Evolutionary conservation across 2,888 invertebrate genomes (phyloP).

Genomic region (Hetaerina titia): DNA sequence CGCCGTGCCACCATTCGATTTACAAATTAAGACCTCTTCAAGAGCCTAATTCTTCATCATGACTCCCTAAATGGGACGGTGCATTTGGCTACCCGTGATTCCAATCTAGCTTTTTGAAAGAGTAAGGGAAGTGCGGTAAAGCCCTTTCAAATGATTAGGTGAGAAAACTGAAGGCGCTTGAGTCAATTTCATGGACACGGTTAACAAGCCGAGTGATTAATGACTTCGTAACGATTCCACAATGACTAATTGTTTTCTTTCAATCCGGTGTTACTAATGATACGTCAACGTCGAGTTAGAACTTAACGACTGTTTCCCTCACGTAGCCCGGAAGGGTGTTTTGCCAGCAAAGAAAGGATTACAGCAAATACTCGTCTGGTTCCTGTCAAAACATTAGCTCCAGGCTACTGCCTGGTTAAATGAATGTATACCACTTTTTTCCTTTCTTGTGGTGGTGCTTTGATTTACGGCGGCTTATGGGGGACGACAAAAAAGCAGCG

Average conservation of each 20-base stretch:
- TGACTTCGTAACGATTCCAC: slow-evolving; percentile 35
- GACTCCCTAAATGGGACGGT: neutral
- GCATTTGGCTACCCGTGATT: neutral
- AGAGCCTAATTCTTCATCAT: neutral
- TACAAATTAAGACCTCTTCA: neutral
- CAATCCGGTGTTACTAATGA: slow-evolving; percentile 59
- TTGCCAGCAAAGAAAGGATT: slow-evolving; percentile 36
- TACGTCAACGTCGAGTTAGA: slow-evolving; percentile 36
- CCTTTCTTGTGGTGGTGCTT: neutral
- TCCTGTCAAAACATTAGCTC: slow-evolving; percentile 56
- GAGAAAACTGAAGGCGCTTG: neutral
- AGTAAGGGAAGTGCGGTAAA: neutral
- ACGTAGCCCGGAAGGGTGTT: neutral
- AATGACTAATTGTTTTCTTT: slow-evolving; percentile 64
- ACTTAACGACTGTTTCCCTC: neutral
- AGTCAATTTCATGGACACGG: slow-evolving; percentile 37
- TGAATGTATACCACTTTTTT: neutral
- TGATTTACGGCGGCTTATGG: neutral
- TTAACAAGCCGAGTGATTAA: slow-evolving; percentile 48
- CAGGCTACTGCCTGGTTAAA: neutral
- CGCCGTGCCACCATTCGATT: neutral
- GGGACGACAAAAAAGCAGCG: neutral
- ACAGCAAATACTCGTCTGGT: slow-evolving; percentile 28
- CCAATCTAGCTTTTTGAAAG: neutral
- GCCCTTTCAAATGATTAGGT: slow-evolving; percentile 27